These are phyloP conservation scores for Cryptophagus acutangulus DNA, from an alignment of 2,888 invertebrate genomes.

Conservation along the genomic window DNA sequence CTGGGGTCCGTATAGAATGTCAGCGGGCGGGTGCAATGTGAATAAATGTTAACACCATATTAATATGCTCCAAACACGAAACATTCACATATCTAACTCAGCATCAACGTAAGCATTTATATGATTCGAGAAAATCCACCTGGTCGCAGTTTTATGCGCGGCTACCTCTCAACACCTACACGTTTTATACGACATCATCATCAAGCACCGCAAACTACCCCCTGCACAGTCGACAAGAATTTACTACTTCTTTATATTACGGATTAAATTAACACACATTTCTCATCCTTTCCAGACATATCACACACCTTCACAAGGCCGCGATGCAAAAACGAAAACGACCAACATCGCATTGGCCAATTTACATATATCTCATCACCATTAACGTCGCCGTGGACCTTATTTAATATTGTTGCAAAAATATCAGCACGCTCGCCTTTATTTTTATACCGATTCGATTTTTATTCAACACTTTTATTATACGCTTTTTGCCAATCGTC, in stretches of 20 bases:
- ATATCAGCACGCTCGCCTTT: no score
- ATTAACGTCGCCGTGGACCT: constrained; percentile 27
- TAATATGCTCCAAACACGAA: constrained; percentile 40
- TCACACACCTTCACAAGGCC: constrained; percentile 28
- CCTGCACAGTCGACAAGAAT: constrained; percentile 24
- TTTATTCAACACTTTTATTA: no score
- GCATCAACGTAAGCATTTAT: constrained; percentile 10
- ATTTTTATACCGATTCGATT: no score
- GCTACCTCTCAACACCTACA: constrained; percentile 27
- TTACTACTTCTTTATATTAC: constrained; percentile 31
- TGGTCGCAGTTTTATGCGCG: not conserved
- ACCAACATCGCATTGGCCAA: constrained; percentile 26
- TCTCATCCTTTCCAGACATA: constrained; percentile 29
- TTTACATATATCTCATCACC: constrained; percentile 36
- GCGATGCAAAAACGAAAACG: no score
- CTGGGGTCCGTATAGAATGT: constrained; percentile 15
- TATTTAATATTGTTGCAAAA: constrained; percentile 16
- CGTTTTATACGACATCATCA: constrained; percentile 17
- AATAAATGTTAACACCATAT: constrained; percentile 35
- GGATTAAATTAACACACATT: constrained; percentile 33
- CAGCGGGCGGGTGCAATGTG: constrained; percentile 32
- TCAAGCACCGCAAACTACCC: constrained; percentile 19
- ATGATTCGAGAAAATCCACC: constrained; percentile 1
- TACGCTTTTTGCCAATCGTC: no score
- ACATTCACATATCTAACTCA: constrained; percentile 34